These are phyloP conservation scores for Iselma pallidipennis DNA, from an alignment of 2,888 invertebrate genomes.

Conservation along the genomic window DNA sequence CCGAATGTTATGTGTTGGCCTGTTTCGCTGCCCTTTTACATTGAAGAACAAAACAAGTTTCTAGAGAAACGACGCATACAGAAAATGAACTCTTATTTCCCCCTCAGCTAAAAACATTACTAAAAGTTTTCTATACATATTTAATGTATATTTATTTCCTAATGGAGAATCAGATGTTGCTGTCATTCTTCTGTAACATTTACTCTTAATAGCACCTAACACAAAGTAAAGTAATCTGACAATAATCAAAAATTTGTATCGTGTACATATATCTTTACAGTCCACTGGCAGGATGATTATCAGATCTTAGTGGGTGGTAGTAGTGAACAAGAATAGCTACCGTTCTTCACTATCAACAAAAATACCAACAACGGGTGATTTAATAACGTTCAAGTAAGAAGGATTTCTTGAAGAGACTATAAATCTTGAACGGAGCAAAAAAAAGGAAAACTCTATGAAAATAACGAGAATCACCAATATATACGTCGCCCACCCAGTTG, in stretches of 20 bases:
- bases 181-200: conserved; percentile 8
- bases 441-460: conserved; percentile 10
- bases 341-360: conserved; percentile 8
- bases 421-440: conserved; percentile 18
- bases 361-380: conserved; percentile 18
- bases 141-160: neutral
- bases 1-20: neutral
- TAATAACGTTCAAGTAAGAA: conserved; percentile 8
- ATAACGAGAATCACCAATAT: conserved; percentile 20
- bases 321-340: neutral
- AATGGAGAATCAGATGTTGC: conserved; percentile 1
- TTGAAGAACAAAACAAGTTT: conserved; percentile 11
- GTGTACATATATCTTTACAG: neutral
- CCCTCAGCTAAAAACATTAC: neutral
- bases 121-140: neutral
- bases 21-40: neutral
- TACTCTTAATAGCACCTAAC: neutral
- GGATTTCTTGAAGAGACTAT: conserved; percentile 5
- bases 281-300: neutral
- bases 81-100: conserved; percentile 3
- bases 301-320: neutral
- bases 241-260: conserved; percentile 3
- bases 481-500: neutral
- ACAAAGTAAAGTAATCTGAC: neutral
- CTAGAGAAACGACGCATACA: neutral